A percentile compares a stretch with the other conserved stretches of the same genome.
Evolutionary conservation across 2,113 vertebrate genomes (phyloP).

Genomic region (Pollachius pollachius): DNA sequence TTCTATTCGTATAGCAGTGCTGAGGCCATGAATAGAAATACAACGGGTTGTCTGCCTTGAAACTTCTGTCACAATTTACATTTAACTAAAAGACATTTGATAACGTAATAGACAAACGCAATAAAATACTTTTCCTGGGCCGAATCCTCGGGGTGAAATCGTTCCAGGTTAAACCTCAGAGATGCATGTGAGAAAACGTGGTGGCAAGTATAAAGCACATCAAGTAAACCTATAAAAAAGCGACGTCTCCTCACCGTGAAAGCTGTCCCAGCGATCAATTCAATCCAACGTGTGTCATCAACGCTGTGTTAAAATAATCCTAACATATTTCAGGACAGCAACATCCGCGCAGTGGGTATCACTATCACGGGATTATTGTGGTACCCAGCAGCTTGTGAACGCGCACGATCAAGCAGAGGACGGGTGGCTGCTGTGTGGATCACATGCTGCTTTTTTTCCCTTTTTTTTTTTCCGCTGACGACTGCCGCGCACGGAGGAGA

Average conservation of each 20-base stretch:
- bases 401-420: conserved; percentile 27
- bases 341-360: conserved; percentile 24
- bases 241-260: conserved; percentile 42
- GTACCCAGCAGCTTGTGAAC: conserved; percentile 32
- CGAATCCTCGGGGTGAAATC: too few relatives aligned
- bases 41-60: too few relatives aligned
- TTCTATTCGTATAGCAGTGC: too few relatives aligned
- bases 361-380: conserved; percentile 19
- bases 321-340: not conserved
- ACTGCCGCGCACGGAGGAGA: conserved; percentile 34
- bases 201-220: not conserved
- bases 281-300: not conserved
- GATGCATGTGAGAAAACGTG: not conserved
- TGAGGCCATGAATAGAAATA: too few relatives aligned
- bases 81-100: too few relatives aligned
- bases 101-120: too few relatives aligned
- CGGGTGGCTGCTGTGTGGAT: conserved; percentile 15
- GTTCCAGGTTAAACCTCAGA: not conserved
- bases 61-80: too few relatives aligned
- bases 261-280: conserved; percentile 27
- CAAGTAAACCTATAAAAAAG: not conserved
- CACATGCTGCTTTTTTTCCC: conserved; percentile 43
- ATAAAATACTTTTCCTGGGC: too few relatives aligned
- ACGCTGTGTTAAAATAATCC: not conserved
- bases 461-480: conserved; percentile 6